A percentile compares a stretch with the other conserved stretches of the same genome.
phyloP scores from a whole-genome alignment of 2,113 vertebrate species.

The Pleuronectes platessa region DNA sequence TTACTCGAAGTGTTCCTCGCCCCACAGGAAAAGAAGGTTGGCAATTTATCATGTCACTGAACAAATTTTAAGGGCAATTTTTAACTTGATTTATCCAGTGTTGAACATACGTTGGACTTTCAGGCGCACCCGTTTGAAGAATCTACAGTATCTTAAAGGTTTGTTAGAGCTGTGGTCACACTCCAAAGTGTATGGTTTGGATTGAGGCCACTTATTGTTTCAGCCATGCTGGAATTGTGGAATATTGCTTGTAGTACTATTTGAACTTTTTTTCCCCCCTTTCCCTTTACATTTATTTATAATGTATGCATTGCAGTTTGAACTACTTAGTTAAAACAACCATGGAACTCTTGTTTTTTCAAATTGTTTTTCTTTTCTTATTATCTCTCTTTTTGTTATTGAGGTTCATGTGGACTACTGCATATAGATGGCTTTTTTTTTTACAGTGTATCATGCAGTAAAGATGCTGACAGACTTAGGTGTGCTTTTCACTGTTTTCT shows the following conservation, averaged over 20 bases:
- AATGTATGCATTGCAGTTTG: constrained; percentile 82
- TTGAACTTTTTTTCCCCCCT: constrained; percentile 57
- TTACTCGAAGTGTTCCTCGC: constrained; percentile 51
- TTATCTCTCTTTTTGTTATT: constrained; percentile 51
- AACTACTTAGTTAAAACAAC: constrained; percentile 75
- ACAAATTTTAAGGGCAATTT: constrained; percentile 75
- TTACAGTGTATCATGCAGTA: constrained; percentile 80
- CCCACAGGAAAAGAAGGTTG: constrained; percentile 36
- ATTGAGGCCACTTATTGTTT: constrained; percentile 77
- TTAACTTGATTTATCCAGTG: constrained; percentile 77
- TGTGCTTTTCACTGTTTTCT: constrained; percentile 80
- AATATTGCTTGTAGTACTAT: constrained; percentile 79
- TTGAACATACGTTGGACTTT: constrained; percentile 65
- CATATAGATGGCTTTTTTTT: constrained; percentile 76
- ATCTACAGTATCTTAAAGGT: constrained; percentile 72
- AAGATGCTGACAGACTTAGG: constrained; percentile 76
- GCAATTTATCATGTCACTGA: constrained; percentile 48
- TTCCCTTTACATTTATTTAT: constrained; percentile 84
- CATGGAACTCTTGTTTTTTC: constrained; percentile 61
- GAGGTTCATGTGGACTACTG: constrained; percentile 77
- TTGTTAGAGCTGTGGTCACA: constrained; percentile 67
- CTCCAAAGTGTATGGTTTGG: constrained; percentile 67
- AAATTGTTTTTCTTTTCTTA: constrained; percentile 36
- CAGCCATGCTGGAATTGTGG: constrained; percentile 81
- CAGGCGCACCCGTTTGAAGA: constrained; percentile 58